A percentile compares a stretch with the other conserved stretches of the same genome.
Evolutionary conservation across 2,797 vertebrate genomes (phyloP).

Genomic region (Coendou prehensilis): DNA sequence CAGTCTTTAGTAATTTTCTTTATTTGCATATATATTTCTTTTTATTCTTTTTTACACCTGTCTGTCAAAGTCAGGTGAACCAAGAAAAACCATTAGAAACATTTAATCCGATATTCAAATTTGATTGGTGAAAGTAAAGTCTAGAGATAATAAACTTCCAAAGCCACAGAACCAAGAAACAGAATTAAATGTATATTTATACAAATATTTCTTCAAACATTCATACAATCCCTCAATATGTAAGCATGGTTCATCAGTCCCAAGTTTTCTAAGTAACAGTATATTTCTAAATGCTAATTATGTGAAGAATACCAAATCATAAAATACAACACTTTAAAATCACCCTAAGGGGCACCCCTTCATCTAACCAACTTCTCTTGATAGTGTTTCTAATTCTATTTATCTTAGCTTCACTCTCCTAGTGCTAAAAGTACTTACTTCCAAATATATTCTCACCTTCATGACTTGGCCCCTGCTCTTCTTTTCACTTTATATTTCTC

Average conservation of each 20-base stretch:
- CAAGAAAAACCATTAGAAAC: constrained; percentile 1
- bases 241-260: not conserved
- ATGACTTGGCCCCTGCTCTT: not conserved
- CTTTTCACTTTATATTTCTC: not conserved
- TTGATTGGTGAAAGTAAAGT: constrained; percentile 31
- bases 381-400: constrained; percentile 30
- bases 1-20: not conserved
- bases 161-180: not conserved
- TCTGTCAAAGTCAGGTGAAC: constrained; percentile 7
- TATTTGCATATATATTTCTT: not conserved
- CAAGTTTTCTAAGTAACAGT: constrained; percentile 32
- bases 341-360: not conserved
- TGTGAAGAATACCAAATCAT: constrained; percentile 53
- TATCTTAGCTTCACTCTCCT: not conserved
- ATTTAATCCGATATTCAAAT: not conserved
- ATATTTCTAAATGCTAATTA: constrained; percentile 26
- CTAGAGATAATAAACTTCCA: constrained; percentile 21
- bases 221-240: not conserved
- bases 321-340: constrained; percentile 9
- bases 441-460: not conserved
- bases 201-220: constrained; percentile 32
- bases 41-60: not conserved
- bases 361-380: constrained; percentile 10
- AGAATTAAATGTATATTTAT: constrained; percentile 56
- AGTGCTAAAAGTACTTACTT: not conserved